Conservation (phyloP, 1,140 invertebrate genomes). For the Colletes gigas region DNA sequence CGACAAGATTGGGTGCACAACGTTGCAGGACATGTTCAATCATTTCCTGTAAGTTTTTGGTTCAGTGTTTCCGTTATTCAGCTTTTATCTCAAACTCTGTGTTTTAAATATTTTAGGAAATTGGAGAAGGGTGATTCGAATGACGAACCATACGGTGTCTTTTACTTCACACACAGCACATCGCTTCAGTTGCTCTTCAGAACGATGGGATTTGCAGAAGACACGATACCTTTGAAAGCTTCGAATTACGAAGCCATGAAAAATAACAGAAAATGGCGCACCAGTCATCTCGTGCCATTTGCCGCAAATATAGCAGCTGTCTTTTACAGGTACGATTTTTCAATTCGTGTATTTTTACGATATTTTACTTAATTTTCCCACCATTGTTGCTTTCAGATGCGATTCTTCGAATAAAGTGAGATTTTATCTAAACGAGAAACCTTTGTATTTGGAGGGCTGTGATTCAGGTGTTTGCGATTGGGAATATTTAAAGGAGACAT, state of each 20-base stretch:
- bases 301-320: conserved; percentile 89
- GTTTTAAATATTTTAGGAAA: conserved; percentile 48
- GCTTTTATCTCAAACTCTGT: not conserved
- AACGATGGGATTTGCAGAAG: conserved; percentile 85
- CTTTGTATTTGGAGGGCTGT: conserved; percentile 72
- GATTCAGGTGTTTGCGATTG: conserved; percentile 76
- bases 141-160: conserved; percentile 81
- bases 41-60: conserved; percentile 72
- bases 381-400: conserved; percentile 66
- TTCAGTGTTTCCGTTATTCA: too few species aligned
- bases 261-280: conserved; percentile 84
- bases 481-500: conserved; percentile 68
- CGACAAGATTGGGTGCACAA: conserved; percentile 85
- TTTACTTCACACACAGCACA: conserved; percentile 87
- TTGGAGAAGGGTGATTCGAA: conserved; percentile 45
- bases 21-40: conserved; percentile 86
- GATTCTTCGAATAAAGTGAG: conserved; percentile 69
- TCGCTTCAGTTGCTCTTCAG: conserved; percentile 83
- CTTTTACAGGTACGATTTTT: conserved; percentile 83
- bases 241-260: conserved; percentile 83
- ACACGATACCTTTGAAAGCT: conserved; percentile 83
- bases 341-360: not conserved
- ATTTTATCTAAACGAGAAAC: conserved; percentile 76
- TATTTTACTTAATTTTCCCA: not conserved
- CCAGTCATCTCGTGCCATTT: conserved; percentile 87